phyloP scores from a whole-genome alignment of 2,113 vertebrate species.

The Clarias magur region DNA sequence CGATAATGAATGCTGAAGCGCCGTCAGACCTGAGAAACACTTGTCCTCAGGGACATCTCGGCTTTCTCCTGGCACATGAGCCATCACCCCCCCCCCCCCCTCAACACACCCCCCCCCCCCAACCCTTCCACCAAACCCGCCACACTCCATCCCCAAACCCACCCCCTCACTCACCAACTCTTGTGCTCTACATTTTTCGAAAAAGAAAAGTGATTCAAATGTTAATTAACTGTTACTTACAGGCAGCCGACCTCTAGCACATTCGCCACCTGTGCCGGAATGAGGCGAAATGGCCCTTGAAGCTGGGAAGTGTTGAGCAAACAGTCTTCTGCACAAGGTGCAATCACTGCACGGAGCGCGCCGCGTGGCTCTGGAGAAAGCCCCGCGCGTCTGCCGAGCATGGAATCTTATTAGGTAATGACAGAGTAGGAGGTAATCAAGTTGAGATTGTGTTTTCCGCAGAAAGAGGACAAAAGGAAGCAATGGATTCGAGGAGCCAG shows the following conservation, averaged over 20 bases:
- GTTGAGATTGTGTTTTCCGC: constrained; percentile 66
- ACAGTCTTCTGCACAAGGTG: constrained; percentile 66
- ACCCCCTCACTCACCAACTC: constrained; percentile 29
- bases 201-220: constrained; percentile 63
- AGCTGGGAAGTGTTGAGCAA: constrained; percentile 64
- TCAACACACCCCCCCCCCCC: too few relatives aligned
- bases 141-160: neutral
- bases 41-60: constrained; percentile 38
- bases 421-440: constrained; percentile 68
- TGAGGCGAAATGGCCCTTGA: constrained; percentile 62
- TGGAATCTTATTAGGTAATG: constrained; percentile 67
- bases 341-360: constrained; percentile 59
- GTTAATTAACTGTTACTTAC: constrained; percentile 69
- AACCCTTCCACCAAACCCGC: neutral
- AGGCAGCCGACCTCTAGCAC: constrained; percentile 59
- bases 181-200: constrained; percentile 46
- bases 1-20: constrained; percentile 39
- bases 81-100: neutral
- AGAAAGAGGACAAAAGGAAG: constrained; percentile 63
- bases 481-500: constrained; percentile 58
- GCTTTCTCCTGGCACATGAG: constrained; percentile 25
- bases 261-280: constrained; percentile 66
- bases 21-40: constrained; percentile 37
- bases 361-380: constrained; percentile 49
- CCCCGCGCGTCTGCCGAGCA: constrained; percentile 50